Evolutionary conservation across 2,797 vertebrate genomes (phyloP), one percentile per base, ranked within the genome.

Genomic region (Oceanodroma leucorhoa): DNA sequence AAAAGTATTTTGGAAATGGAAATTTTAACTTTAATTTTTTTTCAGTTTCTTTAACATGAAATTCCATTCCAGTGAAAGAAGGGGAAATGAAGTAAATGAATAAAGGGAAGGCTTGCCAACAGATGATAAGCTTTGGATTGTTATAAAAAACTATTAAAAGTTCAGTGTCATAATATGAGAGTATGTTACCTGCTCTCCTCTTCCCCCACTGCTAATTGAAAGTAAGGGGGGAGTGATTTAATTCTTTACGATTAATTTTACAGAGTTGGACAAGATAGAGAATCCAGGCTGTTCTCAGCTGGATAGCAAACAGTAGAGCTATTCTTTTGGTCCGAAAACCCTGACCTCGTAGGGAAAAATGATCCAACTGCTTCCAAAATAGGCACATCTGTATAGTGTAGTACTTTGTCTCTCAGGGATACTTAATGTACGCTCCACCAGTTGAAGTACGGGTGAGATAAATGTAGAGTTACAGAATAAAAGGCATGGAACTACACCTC

Each of bases 341-440:
- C 85, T 95, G 93, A 89, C 92, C 92, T 95, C 34, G 26, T 50
- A 57, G 86, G 77, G 94, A 90, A 84, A 93, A 97, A 71, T 89
- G 93, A 94, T 95, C 92, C 93, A 92, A 60, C 55, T 87, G 60
- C 90, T 96, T 96, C 93, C 83, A 93, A 96, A 97, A 95, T 79
- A 94, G 94, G 73, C 94, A 95, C 94, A 96, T 97, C 92, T 95
- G 92, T 92, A 84, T 87, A 77, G 86, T 95, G 86, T 73, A 90
- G 81, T 73, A 94, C 81, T 93, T 90, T 93, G 88, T 95, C 60
- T 95, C 62, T 76, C 23, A 41, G 78, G 45, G 17, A 57, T 84
- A n/a, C 55, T 80, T 82, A 62, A 53, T 79, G 78, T 77, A 58
- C 7, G 8, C 48, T 79, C 23, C 36, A 82, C 32, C 81, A 82